These are phyloP conservation scores for Homarus gammarus DNA, from an alignment of 2,888 invertebrate genomes.

Conservation along the genomic window DNA sequence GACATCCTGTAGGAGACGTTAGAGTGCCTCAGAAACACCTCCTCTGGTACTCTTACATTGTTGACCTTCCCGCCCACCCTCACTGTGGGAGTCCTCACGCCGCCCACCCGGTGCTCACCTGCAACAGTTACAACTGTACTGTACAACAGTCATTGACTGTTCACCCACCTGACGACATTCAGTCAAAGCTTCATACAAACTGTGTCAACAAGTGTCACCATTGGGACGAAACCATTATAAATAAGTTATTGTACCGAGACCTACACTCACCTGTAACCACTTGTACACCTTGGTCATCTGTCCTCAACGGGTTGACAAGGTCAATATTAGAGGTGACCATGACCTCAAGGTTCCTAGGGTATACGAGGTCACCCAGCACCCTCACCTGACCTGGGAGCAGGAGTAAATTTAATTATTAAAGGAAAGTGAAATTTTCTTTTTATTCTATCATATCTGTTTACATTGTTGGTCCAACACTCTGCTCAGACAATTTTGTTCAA, in stretches of 20 bases:
- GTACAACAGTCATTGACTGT: too few relatives aligned
- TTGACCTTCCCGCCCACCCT: constrained; percentile 11
- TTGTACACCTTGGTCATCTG: constrained; percentile 8
- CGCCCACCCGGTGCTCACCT: constrained; percentile 16
- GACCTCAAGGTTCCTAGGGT: constrained; percentile 14
- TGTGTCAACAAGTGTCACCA: too few relatives aligned
- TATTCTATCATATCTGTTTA: too few relatives aligned
- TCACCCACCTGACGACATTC: too few relatives aligned
- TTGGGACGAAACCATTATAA: too few relatives aligned
- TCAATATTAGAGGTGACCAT: background rate
- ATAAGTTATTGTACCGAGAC: too few relatives aligned
- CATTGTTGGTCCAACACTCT: too few relatives aligned
- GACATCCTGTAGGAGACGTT: constrained; percentile 10
- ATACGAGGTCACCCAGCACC: background rate
- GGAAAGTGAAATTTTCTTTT: too few relatives aligned
- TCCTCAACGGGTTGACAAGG: background rate
- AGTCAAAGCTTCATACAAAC: too few relatives aligned
- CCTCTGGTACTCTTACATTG: constrained; percentile 1
- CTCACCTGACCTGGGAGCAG: background rate
- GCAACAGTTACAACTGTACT: too few relatives aligned
- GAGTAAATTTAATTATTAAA: background rate
- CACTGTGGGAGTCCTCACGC: background rate
- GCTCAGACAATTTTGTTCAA: too few relatives aligned
- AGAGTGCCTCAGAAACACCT: constrained; percentile 30
- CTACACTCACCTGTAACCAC: constrained; percentile 7